These are phyloP conservation scores for Chondrosia reniformis DNA, from an alignment of 37 sponge, comb jelly and placozoan genomes.

Conservation along the genomic window DNA sequence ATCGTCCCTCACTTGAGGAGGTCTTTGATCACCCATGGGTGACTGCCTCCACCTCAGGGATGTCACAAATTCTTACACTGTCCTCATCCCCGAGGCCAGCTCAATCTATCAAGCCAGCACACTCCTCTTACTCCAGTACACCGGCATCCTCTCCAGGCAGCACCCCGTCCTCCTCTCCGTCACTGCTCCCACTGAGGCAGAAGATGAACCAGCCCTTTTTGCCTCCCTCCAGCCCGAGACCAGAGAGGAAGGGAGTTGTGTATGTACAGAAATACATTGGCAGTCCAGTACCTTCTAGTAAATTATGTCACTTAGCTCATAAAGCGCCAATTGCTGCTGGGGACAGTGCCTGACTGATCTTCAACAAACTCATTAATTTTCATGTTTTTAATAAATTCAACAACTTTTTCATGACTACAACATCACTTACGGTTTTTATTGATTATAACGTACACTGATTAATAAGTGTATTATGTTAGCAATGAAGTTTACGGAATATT, in stretches of 20 bases:
- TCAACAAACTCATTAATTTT: no score
- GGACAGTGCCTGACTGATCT: constrained; percentile 12
- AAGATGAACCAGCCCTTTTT: background rate
- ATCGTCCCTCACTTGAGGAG: constrained; percentile 65
- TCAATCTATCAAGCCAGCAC: background rate
- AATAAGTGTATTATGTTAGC: no score
- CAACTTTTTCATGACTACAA: no score
- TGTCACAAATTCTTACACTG: background rate
- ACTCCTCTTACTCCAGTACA: constrained; percentile 8
- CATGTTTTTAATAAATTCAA: no score
- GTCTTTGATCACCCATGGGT: constrained; percentile 68
- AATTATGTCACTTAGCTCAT: constrained; percentile 14
- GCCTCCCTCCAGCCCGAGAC: constrained; percentile 12
- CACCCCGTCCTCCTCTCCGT: constrained; percentile 7
- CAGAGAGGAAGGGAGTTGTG: constrained; percentile 6
- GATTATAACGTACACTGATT: no score
- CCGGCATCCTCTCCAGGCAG: background rate
- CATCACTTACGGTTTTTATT: no score
- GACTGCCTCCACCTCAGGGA: constrained; percentile 3
- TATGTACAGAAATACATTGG: background rate
- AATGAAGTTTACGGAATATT: no score
- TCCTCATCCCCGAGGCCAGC: background rate
- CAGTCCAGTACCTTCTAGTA: constrained; percentile 11
- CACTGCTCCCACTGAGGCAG: constrained; percentile 11
- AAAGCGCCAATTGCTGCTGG: background rate